phyloP scores from a whole-genome alignment of 2,888 invertebrate species.

The Nomada ferruginata region DNA sequence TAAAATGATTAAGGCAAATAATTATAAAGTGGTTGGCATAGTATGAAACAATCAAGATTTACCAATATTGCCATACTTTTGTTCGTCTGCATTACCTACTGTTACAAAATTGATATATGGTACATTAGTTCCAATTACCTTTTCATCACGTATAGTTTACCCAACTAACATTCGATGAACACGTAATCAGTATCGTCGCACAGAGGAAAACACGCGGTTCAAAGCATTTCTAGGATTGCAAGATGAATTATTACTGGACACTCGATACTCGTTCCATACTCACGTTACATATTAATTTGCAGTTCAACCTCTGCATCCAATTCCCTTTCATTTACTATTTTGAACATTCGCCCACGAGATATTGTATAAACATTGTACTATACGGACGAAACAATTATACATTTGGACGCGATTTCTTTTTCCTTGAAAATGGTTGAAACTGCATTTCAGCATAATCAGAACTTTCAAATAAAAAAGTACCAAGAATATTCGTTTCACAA shows the following conservation, averaged over 20 bases:
- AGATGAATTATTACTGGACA: conserved; percentile 46
- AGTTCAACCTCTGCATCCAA: not conserved
- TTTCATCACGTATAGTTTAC: not conserved
- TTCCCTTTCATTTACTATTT: conserved; percentile 1
- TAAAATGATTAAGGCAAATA: no score
- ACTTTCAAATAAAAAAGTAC: not conserved
- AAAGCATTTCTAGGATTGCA: conserved; percentile 34
- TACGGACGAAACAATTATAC: no score
- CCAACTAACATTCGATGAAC: conserved; percentile 8
- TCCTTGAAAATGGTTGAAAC: not conserved
- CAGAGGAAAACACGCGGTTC: conserved; percentile 34
- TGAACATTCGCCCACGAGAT: not conserved
- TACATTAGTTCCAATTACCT: no score
- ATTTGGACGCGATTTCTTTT: not conserved
- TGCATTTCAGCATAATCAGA: not conserved
- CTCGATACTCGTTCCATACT: conserved; percentile 27
- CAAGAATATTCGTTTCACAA: not conserved
- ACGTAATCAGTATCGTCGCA: conserved; percentile 18
- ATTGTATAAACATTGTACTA: not conserved
- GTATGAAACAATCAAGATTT: no score
- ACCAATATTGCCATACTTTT: no score
- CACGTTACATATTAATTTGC: conserved; percentile 32
- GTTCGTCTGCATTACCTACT: no score
- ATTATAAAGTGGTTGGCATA: no score
- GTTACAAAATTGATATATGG: no score